Base-by-base conservation (phyloP, 2,888 invertebrate genomes). In the Myopa testacea region DNA sequence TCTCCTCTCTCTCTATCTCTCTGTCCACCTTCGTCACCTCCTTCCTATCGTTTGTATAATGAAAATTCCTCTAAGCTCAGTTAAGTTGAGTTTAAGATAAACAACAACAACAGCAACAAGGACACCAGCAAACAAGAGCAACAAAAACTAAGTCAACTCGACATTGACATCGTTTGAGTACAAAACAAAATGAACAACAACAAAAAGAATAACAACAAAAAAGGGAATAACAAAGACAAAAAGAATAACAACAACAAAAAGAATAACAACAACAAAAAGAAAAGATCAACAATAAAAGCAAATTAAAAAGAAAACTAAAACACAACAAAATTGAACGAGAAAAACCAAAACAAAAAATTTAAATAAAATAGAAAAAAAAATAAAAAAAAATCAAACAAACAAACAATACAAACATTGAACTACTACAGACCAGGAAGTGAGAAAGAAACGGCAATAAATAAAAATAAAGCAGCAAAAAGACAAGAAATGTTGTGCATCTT, bases 131-230 rank as follows among this genome's bases (percentile, higher is more conserved):
- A 26, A 26, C 26, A 26, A 26, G 26, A 26, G 26, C 26, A 70
- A 52, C 70, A 37, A 37, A 67, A 12, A 10, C 67, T 37, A 10
- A 5, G 55, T 5, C 7, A 45, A 16, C 38, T 26, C 70, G 70
- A 70, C 70, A 70, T 55, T 70, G 70, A 70, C 70, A 70, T 70
- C 55, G 55, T 55, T 70, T 55, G 37, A 37, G 70, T 45, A 34
- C 6, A n/a, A 55, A 37, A 16, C 12, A 37, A 55, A 26, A 55
- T 5, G 12, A 58, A 50, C 40, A 55, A 50, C 55, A 70, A n/a
- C 14, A n/a, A 55, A 14, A 10, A 16, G n/a, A n/a, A 16, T 45
- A 45, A 45, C 6, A 3, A 6, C 10, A 45, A 45, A 0, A 6
- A 16, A 12, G 50, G 12, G 6, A 12, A 50, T 6, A 58, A 50